Percentiles rank a stretch among this genome's conserved stretches.
Conservation (phyloP, 2,797 vertebrate species). For the Odontamblyopus rebecca region DNA sequence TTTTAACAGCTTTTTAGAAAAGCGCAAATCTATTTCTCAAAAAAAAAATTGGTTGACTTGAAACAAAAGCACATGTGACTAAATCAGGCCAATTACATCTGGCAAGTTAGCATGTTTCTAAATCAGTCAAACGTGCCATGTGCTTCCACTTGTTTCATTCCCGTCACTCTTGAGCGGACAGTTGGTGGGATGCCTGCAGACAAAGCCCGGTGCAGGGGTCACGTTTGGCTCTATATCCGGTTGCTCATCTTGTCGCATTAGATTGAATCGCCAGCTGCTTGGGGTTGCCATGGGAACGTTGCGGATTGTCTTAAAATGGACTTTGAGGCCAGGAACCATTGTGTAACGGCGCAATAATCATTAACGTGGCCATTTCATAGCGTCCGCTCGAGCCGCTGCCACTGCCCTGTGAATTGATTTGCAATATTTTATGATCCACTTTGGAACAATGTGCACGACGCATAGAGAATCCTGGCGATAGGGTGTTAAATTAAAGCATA, state of each 20-base stretch:
- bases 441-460: neutral
- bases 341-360: constrained; percentile 51
- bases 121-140: no score
- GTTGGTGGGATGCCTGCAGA: constrained; percentile 14
- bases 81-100: no score
- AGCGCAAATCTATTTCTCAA: no score
- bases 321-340: constrained; percentile 56
- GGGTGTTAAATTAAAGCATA: neutral
- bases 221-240: constrained; percentile 24
- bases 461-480: no score
- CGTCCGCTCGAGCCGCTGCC: neutral
- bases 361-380: constrained; percentile 44
- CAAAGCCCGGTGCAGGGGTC: neutral
- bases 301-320: constrained; percentile 48
- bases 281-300: constrained; percentile 34
- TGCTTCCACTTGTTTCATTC: neutral
- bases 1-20: no score
- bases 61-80: no score
- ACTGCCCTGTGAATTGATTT: constrained; percentile 9
- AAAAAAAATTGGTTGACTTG: no score
- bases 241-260: constrained; percentile 32
- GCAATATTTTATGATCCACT: neutral
- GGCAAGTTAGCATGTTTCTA: no score
- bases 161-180: neutral
- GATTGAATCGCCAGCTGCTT: constrained; percentile 17